phyloP scores from a whole-genome alignment of 2,797 vertebrate species.

The Margarornis squamiger region DNA sequence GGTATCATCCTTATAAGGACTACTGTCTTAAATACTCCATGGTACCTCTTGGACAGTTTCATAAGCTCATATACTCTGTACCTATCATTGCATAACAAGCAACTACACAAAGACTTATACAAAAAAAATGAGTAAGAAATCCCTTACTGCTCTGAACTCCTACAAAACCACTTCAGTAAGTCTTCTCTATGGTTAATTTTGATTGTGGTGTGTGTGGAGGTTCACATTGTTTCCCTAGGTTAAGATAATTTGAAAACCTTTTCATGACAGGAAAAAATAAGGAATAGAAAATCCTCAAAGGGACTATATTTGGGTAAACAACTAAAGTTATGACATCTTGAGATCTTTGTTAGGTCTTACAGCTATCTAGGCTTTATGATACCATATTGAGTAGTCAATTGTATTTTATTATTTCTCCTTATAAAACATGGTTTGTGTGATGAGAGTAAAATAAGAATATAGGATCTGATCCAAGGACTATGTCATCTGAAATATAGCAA shows the following conservation, averaged over 20 bases:
- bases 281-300: not conserved
- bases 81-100: not conserved
- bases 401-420: not conserved
- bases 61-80: accelerated
- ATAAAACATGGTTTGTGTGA: not conserved
- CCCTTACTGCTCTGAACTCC: not conserved
- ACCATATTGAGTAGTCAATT: not conserved
- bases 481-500: not conserved
- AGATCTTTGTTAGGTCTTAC: not conserved
- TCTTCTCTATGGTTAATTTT: not conserved
- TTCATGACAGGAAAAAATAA: not conserved
- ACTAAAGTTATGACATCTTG: not conserved
- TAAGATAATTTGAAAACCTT: not conserved
- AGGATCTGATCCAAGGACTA: not conserved
- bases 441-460: not conserved
- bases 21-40: not conserved
- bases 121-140: not conserved
- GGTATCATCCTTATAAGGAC: not conserved
- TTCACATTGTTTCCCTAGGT: not conserved
- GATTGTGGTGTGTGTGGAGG: not conserved
- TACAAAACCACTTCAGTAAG: not conserved
- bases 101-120: not conserved
- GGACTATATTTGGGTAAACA: not conserved
- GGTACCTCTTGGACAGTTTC: not conserved
- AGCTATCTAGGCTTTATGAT: not conserved